These are phyloP conservation scores for Argyresthia goedartella DNA, from an alignment of 2,888 invertebrate species.

Conservation along the genomic window DNA sequence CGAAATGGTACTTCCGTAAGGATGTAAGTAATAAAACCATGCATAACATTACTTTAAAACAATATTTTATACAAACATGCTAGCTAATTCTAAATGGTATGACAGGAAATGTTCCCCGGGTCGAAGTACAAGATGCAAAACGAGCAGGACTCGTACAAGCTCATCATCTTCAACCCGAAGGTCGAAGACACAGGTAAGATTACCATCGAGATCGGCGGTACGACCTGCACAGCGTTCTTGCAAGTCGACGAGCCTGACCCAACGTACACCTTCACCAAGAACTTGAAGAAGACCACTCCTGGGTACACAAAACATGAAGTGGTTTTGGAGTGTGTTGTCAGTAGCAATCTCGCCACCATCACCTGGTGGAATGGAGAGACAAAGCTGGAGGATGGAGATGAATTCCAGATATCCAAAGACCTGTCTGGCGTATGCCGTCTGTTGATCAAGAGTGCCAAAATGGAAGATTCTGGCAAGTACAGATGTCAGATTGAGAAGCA, in stretches of 20 bases:
- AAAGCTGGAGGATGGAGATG: constrained; percentile 85
- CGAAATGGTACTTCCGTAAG: constrained; percentile 92
- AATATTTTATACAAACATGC: too few relatives aligned
- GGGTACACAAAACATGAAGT: constrained; percentile 93
- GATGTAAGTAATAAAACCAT: constrained; percentile 79
- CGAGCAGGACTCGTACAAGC: constrained; percentile 91
- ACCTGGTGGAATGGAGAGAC: constrained; percentile 90
- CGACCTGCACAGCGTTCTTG: constrained; percentile 89
- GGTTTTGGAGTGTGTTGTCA: constrained; percentile 92
- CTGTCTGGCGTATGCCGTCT: constrained; percentile 91
- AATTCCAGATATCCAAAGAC: constrained; percentile 92
- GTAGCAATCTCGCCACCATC: constrained; percentile 94
- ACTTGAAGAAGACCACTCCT: constrained; percentile 87
- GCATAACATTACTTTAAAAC: too few relatives aligned
- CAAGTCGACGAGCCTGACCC: constrained; percentile 98
- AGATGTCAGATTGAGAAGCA: constrained; percentile 91
- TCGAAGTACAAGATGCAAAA: constrained; percentile 96
- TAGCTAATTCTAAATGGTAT: background rate
- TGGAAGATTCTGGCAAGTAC: constrained; percentile 92
- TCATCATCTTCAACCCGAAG: constrained; percentile 91
- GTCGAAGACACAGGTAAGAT: constrained; percentile 98
- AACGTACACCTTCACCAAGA: constrained; percentile 91
- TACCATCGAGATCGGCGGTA: constrained; percentile 93
- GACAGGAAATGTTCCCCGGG: constrained; percentile 93
- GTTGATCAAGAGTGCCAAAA: constrained; percentile 82